A percentile compares a stretch with the other conserved stretches of the same genome.
These are phyloP conservation scores for Torymus tubicola DNA, from an alignment of 2,888 invertebrate genomes.

Conservation along the genomic window DNA sequence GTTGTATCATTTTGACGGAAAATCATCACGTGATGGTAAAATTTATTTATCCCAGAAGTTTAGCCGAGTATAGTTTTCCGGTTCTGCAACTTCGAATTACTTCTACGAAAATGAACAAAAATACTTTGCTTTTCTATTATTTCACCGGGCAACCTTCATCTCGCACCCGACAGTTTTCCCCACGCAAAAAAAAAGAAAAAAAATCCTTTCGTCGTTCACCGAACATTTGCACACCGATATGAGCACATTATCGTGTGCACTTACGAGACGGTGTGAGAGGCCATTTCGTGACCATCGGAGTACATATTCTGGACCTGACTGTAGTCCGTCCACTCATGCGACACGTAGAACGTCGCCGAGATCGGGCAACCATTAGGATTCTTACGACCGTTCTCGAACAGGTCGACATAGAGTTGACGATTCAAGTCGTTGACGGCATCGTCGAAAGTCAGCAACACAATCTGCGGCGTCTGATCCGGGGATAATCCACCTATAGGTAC, in stretches of 20 bases:
- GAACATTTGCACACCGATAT: too few relatives aligned
- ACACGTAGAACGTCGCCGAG: constrained; percentile 96
- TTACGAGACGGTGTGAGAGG: constrained; percentile 98
- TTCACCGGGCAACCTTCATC: too few relatives aligned
- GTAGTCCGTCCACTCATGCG: constrained; percentile 99
- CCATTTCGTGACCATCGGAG: constrained; percentile 96
- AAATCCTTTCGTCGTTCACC: too few relatives aligned
- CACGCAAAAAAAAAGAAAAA: too few relatives aligned
- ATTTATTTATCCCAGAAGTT: too few relatives aligned
- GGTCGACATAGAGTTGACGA: constrained; percentile 91
- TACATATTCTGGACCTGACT: constrained; percentile 97
- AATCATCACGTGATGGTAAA: too few relatives aligned
- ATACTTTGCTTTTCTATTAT: too few relatives aligned
- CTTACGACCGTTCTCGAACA: constrained; percentile 92
- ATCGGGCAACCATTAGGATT: constrained; percentile 96
- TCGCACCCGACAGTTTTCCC: too few relatives aligned
- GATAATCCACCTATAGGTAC: constrained; percentile 83
- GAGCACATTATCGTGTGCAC: constrained; percentile 74
- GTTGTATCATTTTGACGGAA: too few relatives aligned
- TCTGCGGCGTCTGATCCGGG: constrained; percentile 91
- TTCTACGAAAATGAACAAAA: too few relatives aligned
- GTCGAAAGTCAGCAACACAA: constrained; percentile 94
- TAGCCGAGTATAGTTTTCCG: too few relatives aligned
- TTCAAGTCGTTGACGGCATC: constrained; percentile 97
- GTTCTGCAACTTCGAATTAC: too few relatives aligned